Conservation (phyloP, 2,888 invertebrate genomes). For the Sipunculus nudus region DNA sequence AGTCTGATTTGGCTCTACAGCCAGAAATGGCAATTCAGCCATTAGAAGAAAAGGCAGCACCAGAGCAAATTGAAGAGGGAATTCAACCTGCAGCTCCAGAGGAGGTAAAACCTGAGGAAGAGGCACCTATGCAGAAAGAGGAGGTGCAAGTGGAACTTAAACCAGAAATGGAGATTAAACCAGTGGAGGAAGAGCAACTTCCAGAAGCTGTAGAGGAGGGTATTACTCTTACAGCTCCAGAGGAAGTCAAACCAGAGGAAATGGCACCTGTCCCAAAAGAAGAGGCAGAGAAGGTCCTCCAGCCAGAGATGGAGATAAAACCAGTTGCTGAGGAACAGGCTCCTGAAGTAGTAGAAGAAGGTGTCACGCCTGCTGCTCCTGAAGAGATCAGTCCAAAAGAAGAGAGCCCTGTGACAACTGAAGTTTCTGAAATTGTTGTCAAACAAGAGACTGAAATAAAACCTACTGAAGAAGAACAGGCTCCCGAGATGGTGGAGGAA, state of each 20-base stretch:
- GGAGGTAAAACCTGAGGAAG: slow-evolving; percentile 31
- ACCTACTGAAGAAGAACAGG: slow-evolving; percentile 18
- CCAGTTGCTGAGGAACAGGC: too few relatives aligned
- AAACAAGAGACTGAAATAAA: slow-evolving; percentile 7
- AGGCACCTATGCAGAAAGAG: slow-evolving; percentile 11
- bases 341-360: too few relatives aligned
- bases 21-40: slow-evolving; percentile 28
- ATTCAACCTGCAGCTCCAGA: slow-evolving; percentile 14
- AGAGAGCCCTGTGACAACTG: too few relatives aligned
- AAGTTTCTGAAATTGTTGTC: too few relatives aligned
- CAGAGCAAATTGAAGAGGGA: slow-evolving; percentile 26
- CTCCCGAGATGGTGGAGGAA: slow-evolving; percentile 2
- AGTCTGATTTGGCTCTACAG: slow-evolving; percentile 11
- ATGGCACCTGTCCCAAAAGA: not conserved
- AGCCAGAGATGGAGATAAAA: not conserved
- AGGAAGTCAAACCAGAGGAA: not conserved
- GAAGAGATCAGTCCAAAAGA: too few relatives aligned
- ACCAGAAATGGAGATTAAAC: slow-evolving; percentile 24
- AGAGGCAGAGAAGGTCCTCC: not conserved
- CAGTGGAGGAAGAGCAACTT: slow-evolving; percentile 21
- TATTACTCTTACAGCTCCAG: not conserved
- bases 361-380: not conserved
- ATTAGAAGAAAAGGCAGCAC: slow-evolving; percentile 26
- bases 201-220: slow-evolving; percentile 33
- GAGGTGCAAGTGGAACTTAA: slow-evolving; percentile 18